Evolutionary conservation across 2,888 invertebrate species (phyloP).

Genomic region (Gymnocheta viridis): DNA sequence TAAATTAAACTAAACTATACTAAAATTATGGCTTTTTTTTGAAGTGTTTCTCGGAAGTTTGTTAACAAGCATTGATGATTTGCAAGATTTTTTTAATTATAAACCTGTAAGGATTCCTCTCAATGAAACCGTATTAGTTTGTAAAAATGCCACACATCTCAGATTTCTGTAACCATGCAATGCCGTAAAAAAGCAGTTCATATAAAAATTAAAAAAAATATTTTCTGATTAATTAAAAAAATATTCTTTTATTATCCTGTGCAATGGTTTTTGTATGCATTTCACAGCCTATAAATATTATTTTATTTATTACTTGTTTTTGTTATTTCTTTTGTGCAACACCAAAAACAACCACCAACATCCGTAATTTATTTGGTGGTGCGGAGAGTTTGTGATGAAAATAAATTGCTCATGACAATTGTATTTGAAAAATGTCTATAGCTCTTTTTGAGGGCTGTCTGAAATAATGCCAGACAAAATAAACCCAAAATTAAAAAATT

Average conservation of each 20-base stretch:
- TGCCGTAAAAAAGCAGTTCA: background rate
- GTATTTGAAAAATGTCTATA: background rate
- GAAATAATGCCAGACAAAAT: too few species aligned
- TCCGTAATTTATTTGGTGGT: conserved; percentile 6
- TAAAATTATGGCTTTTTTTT: too few species aligned
- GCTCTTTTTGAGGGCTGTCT: too few species aligned
- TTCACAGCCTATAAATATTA: conserved; percentile 1
- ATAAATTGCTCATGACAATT: conserved; percentile 12
- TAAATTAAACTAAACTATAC: too few species aligned
- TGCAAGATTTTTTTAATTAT: too few species aligned
- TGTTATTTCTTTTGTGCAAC: background rate
- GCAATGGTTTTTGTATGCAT: background rate
- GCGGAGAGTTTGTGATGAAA: background rate
- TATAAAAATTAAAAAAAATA: background rate
- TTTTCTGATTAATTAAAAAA: background rate
- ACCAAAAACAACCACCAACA: background rate
- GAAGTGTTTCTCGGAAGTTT: too few species aligned
- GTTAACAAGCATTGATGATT: too few species aligned
- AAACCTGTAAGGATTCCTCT: too few species aligned
- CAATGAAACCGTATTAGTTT: too few species aligned
- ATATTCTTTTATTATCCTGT: background rate
- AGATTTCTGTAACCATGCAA: too few species aligned
- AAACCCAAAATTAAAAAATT: too few species aligned
- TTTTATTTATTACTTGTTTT: background rate
- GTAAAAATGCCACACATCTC: too few species aligned